These are phyloP conservation scores for Stylophora pistillata DNA, from an alignment of 64 coral and sea anemone species.

Conservation along the genomic window DNA sequence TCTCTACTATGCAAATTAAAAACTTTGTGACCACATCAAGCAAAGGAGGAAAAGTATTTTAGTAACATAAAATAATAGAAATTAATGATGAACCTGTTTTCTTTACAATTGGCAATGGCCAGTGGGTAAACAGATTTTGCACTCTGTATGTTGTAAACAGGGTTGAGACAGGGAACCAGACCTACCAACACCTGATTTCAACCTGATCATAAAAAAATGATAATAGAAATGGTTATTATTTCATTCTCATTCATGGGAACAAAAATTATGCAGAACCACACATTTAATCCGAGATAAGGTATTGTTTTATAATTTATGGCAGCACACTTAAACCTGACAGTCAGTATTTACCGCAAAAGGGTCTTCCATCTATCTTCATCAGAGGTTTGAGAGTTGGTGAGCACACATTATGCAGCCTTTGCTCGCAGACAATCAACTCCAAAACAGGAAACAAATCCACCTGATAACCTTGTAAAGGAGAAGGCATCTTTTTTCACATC, in stretches of 20 bases:
- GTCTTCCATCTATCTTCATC: constrained; percentile 37
- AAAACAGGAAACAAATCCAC: not conserved
- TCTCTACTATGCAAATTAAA: not conserved
- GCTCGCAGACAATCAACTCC: not conserved
- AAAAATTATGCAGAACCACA: too few species aligned
- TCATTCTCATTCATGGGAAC: too few species aligned
- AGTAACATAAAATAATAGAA: too few species aligned
- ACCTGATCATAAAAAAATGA: constrained; percentile 5
- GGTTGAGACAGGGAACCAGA: not conserved
- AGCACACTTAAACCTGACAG: too few species aligned
- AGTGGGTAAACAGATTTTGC: constrained; percentile 32
- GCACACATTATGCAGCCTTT: not conserved
- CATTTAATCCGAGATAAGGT: too few species aligned
- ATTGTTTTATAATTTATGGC: too few species aligned
- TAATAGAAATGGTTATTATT: not conserved
- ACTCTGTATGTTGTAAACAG: not conserved
- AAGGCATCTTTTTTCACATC: not conserved
- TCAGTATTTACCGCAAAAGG: constrained; percentile 24
- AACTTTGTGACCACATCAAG: not conserved
- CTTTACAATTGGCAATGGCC: constrained; percentile 34
- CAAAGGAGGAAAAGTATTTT: too few species aligned
- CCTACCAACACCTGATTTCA: constrained; percentile 46
- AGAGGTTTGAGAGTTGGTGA: not conserved
- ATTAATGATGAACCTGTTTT: not conserved
- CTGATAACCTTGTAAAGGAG: too few species aligned